Base-by-base conservation (phyloP, 2,113 vertebrate species). In the Zapus hudsonius region DNA sequence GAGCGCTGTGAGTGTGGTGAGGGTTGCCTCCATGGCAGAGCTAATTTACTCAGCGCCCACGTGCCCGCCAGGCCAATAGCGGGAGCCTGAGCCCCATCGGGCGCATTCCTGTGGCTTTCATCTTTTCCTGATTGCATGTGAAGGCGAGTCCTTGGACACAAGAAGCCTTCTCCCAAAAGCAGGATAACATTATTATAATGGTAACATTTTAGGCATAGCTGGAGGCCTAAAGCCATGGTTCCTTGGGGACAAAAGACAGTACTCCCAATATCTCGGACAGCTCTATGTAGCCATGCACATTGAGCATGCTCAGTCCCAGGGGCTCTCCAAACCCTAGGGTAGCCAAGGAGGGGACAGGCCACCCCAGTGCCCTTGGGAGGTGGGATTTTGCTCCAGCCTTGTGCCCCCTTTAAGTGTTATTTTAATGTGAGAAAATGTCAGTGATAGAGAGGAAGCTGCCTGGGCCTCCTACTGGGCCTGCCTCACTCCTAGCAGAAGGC, bases 31-130 rank as follows among this genome's bases (percentile, higher is more conserved):
- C 13, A 0, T 92, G 81, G 82, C 84, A 93, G 76, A 87, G 57
- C 72, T 69, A 16, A 70, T 89, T 87, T 81, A 75, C 72, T 84
- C 67, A 78, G 75, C 15, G 67, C 80, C 47, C 57, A 36, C 38
- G 38, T 69, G 36, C n/a, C 72, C 47, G 40, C 64, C 75, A 92
- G 83, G 22, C 47, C 31, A 11, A 2, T 16, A 27, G 66, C 38
- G 29, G 0, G 1, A 86, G 64, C 44, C 86, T 64, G 52, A 88
- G 88, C 29, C n/a, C 80, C 13, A 15, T n/a, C 80, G 87, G 87
- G 66, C 22, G 44, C 94, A 69, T 96, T 92, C 83, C 91, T 89
- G 84, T 20, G 80, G 94, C 7, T 87, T 85, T 44, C 59, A 79
- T 80, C 63, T 81, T 57, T 59, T 57, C 36, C 85, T 38, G 33